phyloP scores from a whole-genome alignment of 2,797 vertebrate species.

The Sebastes iracundus region DNA sequence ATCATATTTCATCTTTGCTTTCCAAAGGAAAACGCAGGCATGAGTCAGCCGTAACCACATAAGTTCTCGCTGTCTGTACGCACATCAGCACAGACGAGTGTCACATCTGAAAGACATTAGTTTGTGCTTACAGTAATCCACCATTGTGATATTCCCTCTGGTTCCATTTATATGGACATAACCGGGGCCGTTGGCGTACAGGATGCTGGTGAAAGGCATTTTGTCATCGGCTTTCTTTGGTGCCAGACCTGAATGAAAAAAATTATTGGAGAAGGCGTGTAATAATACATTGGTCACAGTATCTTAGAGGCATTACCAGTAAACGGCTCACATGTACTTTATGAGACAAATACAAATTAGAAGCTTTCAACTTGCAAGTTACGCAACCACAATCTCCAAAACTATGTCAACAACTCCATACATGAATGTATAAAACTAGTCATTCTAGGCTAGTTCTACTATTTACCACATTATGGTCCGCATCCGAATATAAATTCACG shows the following conservation, averaged over 20 bases:
- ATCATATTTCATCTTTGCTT: conserved; percentile 41
- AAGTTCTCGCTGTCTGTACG: conserved; percentile 33
- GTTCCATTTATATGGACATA: conserved; percentile 83
- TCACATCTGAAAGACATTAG: conserved; percentile 71
- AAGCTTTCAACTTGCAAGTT: not conserved
- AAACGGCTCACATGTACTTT: not conserved
- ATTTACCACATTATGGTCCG: not conserved
- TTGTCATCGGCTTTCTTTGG: conserved; percentile 81
- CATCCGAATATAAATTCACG: not conserved
- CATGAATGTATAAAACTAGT: not conserved
- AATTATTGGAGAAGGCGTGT: not conserved
- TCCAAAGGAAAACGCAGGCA: conserved; percentile 31
- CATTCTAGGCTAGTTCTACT: not conserved
- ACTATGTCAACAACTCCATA: not conserved
- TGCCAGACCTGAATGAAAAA: conserved; percentile 78
- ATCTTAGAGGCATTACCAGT: not conserved
- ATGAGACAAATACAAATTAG: not conserved
- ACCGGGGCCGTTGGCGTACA: conserved; percentile 87
- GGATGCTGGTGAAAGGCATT: conserved; percentile 87
- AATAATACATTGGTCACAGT: not conserved
- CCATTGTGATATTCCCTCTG: conserved; percentile 83
- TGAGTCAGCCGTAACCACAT: conserved; percentile 58
- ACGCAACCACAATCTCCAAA: not conserved
- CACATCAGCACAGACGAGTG: conserved; percentile 36
- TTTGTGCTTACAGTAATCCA: conserved; percentile 83